These are phyloP conservation scores for Drosophila rufa DNA, from an alignment of 1,140 invertebrate species.

Conservation along the genomic window DNA sequence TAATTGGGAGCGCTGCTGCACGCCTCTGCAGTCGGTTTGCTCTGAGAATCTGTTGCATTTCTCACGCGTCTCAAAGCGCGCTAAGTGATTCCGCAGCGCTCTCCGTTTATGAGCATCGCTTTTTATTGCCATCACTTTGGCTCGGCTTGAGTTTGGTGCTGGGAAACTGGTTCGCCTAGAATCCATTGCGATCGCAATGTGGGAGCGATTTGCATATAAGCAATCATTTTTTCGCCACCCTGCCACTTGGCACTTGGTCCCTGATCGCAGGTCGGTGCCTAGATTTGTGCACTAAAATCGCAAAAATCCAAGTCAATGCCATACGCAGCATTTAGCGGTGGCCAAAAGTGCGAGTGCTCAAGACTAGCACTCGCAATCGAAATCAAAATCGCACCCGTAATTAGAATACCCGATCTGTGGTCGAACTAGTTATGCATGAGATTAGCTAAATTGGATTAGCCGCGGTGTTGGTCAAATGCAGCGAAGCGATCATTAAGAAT, in stretches of 20 bases:
- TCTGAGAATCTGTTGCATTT: constrained; percentile 40
- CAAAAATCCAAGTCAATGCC: constrained; percentile 52
- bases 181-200: constrained; percentile 35
- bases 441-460: constrained; percentile 54
- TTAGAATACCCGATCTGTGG: constrained; percentile 47
- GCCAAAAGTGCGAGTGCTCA: constrained; percentile 30
- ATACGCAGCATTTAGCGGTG: constrained; percentile 39
- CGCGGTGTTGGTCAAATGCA: constrained; percentile 12
- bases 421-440: constrained; percentile 48
- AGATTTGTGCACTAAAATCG: constrained; percentile 20
- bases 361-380: constrained; percentile 9
- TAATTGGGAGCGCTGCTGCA: constrained; percentile 57
- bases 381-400: constrained; percentile 31
- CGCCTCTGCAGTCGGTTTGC: constrained; percentile 40
- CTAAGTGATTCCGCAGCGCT: constrained; percentile 40
- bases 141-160: neutral
- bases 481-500: constrained; percentile 28
- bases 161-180: constrained; percentile 50
- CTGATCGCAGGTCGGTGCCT: constrained; percentile 26
- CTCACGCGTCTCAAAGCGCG: constrained; percentile 48
- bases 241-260: constrained; percentile 37
- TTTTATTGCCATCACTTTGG: constrained; percentile 37
- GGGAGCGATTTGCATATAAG: constrained; percentile 50
- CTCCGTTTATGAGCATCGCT: constrained; percentile 44
- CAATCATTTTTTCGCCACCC: constrained; percentile 29